Conservation (phyloP, 1,140 invertebrate species). For the Anoplolepis gracilipes region DNA sequence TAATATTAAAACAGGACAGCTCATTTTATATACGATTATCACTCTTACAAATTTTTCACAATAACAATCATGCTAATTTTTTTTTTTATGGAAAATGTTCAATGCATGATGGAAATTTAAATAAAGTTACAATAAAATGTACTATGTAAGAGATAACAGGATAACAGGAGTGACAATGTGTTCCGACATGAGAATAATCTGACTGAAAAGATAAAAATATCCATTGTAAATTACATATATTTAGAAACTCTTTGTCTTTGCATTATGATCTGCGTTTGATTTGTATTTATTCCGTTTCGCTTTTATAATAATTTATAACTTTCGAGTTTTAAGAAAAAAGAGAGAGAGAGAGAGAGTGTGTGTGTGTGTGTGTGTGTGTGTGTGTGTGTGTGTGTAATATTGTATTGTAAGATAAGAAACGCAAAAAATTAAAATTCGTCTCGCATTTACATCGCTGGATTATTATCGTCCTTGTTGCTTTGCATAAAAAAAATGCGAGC, state of each 20-base stretch:
- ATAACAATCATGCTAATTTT: background rate
- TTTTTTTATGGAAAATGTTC: background rate
- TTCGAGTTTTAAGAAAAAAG: background rate
- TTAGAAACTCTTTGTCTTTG: background rate
- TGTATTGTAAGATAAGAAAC: background rate
- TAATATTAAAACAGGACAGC: background rate
- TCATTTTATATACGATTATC: background rate
- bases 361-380: no score
- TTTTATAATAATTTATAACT: background rate
- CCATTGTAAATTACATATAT: background rate
- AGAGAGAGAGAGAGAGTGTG: background rate
- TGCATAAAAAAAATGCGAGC: slow-evolving; percentile 30
- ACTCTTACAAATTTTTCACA: background rate
- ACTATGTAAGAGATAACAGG: background rate
- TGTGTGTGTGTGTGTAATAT: no score
- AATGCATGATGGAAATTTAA: background rate
- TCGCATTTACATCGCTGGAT: background rate
- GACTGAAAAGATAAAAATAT: background rate
- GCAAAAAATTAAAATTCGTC: background rate
- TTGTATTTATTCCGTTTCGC: background rate
- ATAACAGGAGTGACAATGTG: background rate
- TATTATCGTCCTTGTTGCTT: slow-evolving; percentile 13
- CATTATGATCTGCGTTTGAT: background rate
- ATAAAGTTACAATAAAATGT: no score
- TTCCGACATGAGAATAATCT: background rate